Percentiles rank a stretch among this genome's conserved stretches.
Evolutionary conservation across 2,113 vertebrate genomes (phyloP).

Genomic region (Proterorhinus semilunaris): DNA sequence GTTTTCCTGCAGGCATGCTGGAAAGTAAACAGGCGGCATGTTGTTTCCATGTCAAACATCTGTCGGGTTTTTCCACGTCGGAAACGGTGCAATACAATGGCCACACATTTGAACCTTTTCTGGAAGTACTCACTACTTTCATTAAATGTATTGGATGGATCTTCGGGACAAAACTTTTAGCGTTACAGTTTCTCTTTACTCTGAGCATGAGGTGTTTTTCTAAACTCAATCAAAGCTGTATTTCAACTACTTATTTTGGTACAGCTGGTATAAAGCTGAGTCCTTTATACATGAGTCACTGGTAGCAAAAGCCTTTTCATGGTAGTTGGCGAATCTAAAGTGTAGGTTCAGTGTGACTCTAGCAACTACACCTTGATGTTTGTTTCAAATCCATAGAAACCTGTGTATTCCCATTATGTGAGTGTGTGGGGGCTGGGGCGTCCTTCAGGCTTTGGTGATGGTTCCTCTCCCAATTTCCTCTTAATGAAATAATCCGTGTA

Average conservation of each 20-base stretch:
- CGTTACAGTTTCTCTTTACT: background rate
- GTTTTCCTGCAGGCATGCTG: constrained; percentile 41
- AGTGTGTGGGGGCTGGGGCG: background rate
- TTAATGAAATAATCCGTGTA: constrained; percentile 45
- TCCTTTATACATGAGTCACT: too few relatives aligned
- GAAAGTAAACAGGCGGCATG: constrained; percentile 35
- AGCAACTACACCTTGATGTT: background rate
- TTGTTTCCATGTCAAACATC: constrained; percentile 21
- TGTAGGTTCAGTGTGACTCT: background rate
- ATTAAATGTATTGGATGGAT: background rate
- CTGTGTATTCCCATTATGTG: background rate
- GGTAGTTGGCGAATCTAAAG: background rate
- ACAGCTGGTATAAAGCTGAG: too few relatives aligned
- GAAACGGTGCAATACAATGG: constrained; percentile 10
- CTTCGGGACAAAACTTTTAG: background rate
- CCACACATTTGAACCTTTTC: background rate
- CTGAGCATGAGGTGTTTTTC: too few relatives aligned
- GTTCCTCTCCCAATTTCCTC: constrained; percentile 48
- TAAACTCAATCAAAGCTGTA: too few relatives aligned
- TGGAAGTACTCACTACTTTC: background rate
- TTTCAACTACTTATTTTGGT: too few relatives aligned
- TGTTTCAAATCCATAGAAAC: background rate
- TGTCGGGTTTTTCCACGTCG: background rate
- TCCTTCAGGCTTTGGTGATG: constrained; percentile 22
- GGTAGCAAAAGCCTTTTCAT: too few relatives aligned